Evolutionary conservation across 2,888 invertebrate genomes (phyloP).

Genomic region (Lepeophtheirus nordmannii): DNA sequence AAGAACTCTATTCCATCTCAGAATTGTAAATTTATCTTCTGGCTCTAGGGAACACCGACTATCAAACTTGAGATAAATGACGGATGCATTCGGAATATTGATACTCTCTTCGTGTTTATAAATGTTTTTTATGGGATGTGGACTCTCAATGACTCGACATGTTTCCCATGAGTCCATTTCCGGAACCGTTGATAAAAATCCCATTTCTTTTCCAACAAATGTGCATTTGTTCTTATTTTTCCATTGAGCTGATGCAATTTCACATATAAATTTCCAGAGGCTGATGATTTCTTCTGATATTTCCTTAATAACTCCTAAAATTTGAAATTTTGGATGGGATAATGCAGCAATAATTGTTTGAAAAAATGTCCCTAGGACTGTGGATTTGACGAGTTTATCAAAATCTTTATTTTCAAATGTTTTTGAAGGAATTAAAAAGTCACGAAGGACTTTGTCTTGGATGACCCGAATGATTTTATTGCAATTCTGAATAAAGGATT

Average conservation of each 20-base stretch:
- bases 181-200: not conserved
- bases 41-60: constrained; percentile 35
- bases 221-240: not conserved
- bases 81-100: constrained; percentile 34
- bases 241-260: constrained; percentile 1
- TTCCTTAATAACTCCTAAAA: not conserved
- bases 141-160: constrained; percentile 34
- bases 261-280: not conserved
- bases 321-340: not conserved
- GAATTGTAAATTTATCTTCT: constrained; percentile 33
- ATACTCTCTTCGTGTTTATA: constrained; percentile 36
- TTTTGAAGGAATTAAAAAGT: not conserved
- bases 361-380: not conserved
- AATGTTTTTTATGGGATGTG: constrained; percentile 35
- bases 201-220: not conserved
- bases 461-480: not conserved
- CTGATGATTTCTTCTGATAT: not conserved
- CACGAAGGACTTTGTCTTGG: not conserved
- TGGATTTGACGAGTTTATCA: not conserved
- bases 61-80: constrained; percentile 35
- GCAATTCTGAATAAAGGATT: too few species aligned
- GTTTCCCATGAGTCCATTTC: constrained; percentile 33
- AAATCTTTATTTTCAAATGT: not conserved
- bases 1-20: not conserved
- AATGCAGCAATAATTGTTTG: not conserved